These are phyloP conservation scores for Heliconius hewitsoni DNA, from an alignment of 1,140 invertebrate genomes.

Conservation along the genomic window DNA sequence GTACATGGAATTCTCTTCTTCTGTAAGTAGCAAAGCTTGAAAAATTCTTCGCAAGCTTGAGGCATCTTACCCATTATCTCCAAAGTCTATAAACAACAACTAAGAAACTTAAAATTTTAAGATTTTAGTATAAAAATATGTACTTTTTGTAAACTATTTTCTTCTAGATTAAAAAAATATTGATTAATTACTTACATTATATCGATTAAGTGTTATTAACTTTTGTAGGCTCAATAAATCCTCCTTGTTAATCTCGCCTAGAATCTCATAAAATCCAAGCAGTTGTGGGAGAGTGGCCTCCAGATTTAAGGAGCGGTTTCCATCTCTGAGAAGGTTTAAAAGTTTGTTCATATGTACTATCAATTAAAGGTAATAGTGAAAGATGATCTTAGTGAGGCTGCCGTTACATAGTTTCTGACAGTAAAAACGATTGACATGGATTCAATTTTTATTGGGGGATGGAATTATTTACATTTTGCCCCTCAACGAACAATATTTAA, in stretches of 20 bases:
- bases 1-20: slow-evolving; percentile 42
- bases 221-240: slow-evolving; percentile 47
- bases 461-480: too few species aligned
- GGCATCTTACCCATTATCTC: slow-evolving; percentile 55
- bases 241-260: slow-evolving; percentile 22
- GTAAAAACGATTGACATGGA: too few species aligned
- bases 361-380: not conserved
- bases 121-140: too few species aligned
- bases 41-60: slow-evolving; percentile 58
- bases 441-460: too few species aligned
- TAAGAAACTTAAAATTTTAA: too few species aligned
- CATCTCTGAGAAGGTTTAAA: slow-evolving; percentile 47
- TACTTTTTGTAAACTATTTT: too few species aligned
- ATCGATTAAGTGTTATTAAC: slow-evolving; percentile 56
- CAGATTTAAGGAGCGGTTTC: slow-evolving; percentile 48
- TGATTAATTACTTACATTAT: slow-evolving; percentile 48
- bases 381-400: too few species aligned
- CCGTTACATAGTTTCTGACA: too few species aligned
- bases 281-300: slow-evolving; percentile 42
- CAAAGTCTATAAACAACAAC: slow-evolving; percentile 44
- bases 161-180: not conserved
- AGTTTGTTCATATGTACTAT: not conserved
- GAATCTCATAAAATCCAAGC: slow-evolving; percentile 52
- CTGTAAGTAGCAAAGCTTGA: slow-evolving; percentile 54
- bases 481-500: too few species aligned